phyloP scores from a whole-genome alignment of 1,140 invertebrate genomes.

The Drosophila nigromelanica region DNA sequence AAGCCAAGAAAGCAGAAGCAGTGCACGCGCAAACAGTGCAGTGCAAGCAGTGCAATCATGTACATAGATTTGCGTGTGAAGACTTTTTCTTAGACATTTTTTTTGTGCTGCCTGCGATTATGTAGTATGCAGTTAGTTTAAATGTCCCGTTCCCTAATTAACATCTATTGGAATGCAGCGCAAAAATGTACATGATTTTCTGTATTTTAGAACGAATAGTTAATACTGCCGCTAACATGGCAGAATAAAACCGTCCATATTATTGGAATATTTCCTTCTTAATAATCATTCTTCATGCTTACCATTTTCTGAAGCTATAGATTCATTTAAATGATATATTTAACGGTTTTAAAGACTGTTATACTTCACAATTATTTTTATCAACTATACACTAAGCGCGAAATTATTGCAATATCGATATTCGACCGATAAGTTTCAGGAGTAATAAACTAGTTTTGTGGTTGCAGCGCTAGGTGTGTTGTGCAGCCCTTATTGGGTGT shows the following conservation, averaged over 20 bases:
- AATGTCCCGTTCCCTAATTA: too few species aligned
- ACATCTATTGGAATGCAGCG: constrained; percentile 28
- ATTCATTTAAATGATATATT: too few species aligned
- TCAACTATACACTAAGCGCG: neutral
- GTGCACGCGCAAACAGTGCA: too few species aligned
- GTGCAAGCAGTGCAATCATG: too few species aligned
- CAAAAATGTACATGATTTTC: neutral
- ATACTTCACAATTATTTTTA: neutral
- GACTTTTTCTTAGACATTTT: neutral
- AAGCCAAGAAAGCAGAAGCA: too few species aligned
- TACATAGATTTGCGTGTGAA: too few species aligned
- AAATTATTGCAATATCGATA: neutral
- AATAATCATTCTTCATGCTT: constrained; percentile 22
- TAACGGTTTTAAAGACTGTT: too few species aligned
- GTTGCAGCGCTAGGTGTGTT: neutral
- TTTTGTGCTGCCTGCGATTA: neutral
- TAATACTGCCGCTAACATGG: constrained; percentile 36
- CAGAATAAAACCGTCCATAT: constrained; percentile 38
- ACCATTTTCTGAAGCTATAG: too few species aligned
- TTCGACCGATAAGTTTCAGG: constrained; percentile 1
- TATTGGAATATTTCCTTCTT: constrained; percentile 11
- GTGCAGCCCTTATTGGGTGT: constrained; percentile 14
- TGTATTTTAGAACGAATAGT: constrained; percentile 33
- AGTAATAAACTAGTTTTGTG: neutral
- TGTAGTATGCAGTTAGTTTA: too few species aligned